Evolutionary conservation across 2,113 vertebrate species (phyloP).

Genomic region (Sminthopsis crassicaudata): DNA sequence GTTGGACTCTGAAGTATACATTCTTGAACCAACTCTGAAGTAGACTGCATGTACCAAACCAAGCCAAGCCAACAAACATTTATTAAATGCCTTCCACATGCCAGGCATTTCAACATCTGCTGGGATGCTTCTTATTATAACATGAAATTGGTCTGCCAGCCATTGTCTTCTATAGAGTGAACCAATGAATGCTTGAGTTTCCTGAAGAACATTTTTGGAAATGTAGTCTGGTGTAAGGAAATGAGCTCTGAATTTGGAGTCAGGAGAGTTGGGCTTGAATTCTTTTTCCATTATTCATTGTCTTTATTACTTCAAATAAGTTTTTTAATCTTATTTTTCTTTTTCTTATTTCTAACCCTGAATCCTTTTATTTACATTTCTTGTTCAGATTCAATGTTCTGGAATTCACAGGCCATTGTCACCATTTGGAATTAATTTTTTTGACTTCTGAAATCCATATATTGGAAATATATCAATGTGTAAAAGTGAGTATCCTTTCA

Average conservation of each 20-base stretch:
- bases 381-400: not conserved
- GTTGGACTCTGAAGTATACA: not conserved
- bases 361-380: not conserved
- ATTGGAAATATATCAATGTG: not conserved
- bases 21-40: not conserved
- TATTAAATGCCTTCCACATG: not conserved
- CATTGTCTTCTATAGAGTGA: not conserved
- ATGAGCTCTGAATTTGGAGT: not conserved
- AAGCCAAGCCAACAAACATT: not conserved
- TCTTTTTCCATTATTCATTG: not conserved
- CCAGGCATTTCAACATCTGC: not conserved
- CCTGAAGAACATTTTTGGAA: not conserved
- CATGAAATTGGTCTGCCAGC: not conserved
- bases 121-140: not conserved
- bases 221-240: not conserved
- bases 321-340: not conserved
- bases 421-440: not conserved
- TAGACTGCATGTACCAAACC: not conserved
- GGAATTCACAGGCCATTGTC: not conserved
- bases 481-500: not conserved
- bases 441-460: not conserved
- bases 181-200: not conserved
- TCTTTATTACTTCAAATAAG: not conserved
- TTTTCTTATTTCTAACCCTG: not conserved
- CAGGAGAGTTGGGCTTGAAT: not conserved